phyloP scores from a whole-genome alignment of 2,888 invertebrate species.

The Caenorhabditis becei region DNA sequence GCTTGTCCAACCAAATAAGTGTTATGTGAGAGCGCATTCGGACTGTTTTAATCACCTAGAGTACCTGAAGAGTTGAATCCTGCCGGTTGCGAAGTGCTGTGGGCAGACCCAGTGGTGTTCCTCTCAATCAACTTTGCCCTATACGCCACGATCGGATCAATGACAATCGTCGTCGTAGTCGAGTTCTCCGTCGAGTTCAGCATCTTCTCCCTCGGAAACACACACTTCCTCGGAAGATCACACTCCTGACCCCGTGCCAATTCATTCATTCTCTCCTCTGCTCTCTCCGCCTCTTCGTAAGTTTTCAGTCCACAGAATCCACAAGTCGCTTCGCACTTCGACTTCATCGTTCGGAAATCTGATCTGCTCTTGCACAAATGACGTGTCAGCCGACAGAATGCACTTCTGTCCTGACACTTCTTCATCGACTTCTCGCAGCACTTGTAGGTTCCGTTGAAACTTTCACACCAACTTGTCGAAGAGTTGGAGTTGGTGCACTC shows the following conservation, averaged over 20 bases:
- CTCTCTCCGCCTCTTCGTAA: constrained; percentile 38
- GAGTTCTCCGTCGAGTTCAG: constrained; percentile 32
- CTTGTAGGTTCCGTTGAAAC: constrained; percentile 50
- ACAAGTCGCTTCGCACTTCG: constrained; percentile 63
- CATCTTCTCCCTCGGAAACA: constrained; percentile 64
- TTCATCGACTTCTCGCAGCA: constrained; percentile 46
- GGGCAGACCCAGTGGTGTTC: neutral
- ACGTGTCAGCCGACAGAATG: constrained; percentile 40
- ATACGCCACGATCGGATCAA: constrained; percentile 37
- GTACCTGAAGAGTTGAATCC: neutral
- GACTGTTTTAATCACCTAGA: neutral
- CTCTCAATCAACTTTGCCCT: constrained; percentile 16
- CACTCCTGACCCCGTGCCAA: constrained; percentile 40
- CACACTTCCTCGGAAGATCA: constrained; percentile 59
- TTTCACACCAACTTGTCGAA: constrained; percentile 55
- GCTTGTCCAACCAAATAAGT: too few species aligned
- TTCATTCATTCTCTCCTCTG: constrained; percentile 28
- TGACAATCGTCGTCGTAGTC: constrained; percentile 1
- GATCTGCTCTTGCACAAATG: constrained; percentile 36
- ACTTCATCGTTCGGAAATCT: constrained; percentile 57
- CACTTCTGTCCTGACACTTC: constrained; percentile 47
- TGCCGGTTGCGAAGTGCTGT: neutral
- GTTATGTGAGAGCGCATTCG: neutral
- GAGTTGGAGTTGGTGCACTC: constrained; percentile 35
- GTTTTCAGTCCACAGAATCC: constrained; percentile 57